Base-by-base conservation (phyloP, 1,140 invertebrate genomes). In the Potamilus streckersoni region DNA sequence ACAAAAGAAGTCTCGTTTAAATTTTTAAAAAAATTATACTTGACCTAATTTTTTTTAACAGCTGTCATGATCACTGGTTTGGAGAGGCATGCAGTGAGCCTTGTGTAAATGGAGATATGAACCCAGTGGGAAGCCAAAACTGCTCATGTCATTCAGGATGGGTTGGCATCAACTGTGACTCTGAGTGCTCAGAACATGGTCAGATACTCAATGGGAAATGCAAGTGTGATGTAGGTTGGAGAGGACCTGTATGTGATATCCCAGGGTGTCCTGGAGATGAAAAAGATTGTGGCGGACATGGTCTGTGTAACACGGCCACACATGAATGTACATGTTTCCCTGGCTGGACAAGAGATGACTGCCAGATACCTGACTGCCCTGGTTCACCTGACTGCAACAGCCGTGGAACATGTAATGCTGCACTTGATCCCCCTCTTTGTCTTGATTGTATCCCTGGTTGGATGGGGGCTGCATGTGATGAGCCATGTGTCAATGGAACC, bases 141-240 rank as follows among this genome's bases (percentile, higher is more conserved):
- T 86, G 85, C 76, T 74, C 73, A 27, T 86, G 85, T 80, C 64
- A 85, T 59, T 74, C 81, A 55, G 85, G 85, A 16, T 86, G 83
- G 82, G 79, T 71, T 2, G 84, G 82, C 20, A 84, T 82, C 49
- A 81, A 83, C 72, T 86, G 85, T 82, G 83, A 85, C 69, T 72
- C 73, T 0, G 81, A 83, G 68, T 86, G 85, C 69, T 86, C 85
- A 15, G 69, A 80, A 19, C 80, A 84, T 74, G 85, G 85, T 20
- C 73, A 64, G 15, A 80, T 85, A n/a, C 57, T 74, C 8, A 74
- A 73, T 49, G 73, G 71, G 23, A 64, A 49, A 17, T 86, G 85
- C 79, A 19, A 74, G 15, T 86, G 85, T 78, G 75, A 84, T 23
- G 76, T 82, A 19, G 82, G 80, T 58, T 86, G 83, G 83, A 68